A percentile compares a stretch with the other conserved stretches of the same genome.
Evolutionary conservation across 2,113 vertebrate species (phyloP).

Genomic region (Podarcis raffonei): DNA sequence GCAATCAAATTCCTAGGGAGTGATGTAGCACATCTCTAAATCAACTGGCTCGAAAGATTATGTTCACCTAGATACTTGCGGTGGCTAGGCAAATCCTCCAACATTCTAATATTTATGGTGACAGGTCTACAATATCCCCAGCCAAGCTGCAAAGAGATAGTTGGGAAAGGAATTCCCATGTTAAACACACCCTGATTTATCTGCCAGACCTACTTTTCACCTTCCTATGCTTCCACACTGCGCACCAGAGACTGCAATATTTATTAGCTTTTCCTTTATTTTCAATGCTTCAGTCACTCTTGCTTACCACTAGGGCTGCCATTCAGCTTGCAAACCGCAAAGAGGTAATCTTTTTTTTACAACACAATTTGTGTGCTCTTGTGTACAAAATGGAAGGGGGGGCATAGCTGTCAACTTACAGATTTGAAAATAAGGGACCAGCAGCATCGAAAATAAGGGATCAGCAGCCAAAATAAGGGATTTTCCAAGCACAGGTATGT

Average conservation of each 20-base stretch:
- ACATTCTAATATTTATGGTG: constrained; percentile 35
- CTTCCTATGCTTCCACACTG: constrained; percentile 32
- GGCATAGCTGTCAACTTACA: too few relatives aligned
- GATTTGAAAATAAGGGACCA: too few relatives aligned
- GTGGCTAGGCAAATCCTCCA: constrained; percentile 46
- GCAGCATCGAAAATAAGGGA: too few relatives aligned
- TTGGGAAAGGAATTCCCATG: constrained; percentile 43
- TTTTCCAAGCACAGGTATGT: too few relatives aligned
- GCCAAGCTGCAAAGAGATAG: constrained; percentile 50
- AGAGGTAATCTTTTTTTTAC: constrained; percentile 2
- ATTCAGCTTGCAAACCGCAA: constrained; percentile 5
- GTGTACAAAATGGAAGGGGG: neutral
- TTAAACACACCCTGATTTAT: constrained; percentile 45
- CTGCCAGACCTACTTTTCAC: constrained; percentile 35
- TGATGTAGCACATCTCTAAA: constrained; percentile 57
- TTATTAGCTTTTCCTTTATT: constrained; percentile 40
- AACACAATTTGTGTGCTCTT: constrained; percentile 13
- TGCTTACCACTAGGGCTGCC: constrained; percentile 2
- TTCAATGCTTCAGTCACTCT: constrained; percentile 18
- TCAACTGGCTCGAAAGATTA: constrained; percentile 43
- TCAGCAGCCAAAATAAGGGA: too few relatives aligned
- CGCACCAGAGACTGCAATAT: constrained; percentile 42
- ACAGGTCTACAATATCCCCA: constrained; percentile 52
- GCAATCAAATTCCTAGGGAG: constrained; percentile 45
- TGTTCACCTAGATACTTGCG: neutral